Base-by-base conservation (phyloP, 2,797 vertebrate genomes). In the Pangasius larnaudii region DNA sequence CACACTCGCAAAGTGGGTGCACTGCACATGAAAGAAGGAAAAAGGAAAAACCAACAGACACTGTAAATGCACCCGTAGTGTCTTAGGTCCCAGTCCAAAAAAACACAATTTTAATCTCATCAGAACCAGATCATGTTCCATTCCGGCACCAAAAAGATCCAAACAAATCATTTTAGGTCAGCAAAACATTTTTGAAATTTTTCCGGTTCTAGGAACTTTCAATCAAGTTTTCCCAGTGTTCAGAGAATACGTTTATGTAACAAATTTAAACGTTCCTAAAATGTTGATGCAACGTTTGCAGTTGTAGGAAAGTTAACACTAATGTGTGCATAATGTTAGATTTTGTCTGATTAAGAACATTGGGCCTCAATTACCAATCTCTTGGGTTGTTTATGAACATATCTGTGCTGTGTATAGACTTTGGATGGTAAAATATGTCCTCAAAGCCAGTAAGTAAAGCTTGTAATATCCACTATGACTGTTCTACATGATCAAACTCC, bases 91-190 rank as follows among this genome's bases (percentile, higher is more conserved):
- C 49, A 33, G 71, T 24, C 39, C 39, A 74, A 42, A 42, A 39
- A 42, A 74, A 22, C 14, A 39, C 19, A 46, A 46, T 24, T 27
- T 46, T 46, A 74, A 74, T 27, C 71, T 74, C 22, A 51, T 77
- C 74, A 77, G 49, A 51, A 77, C 27, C 74, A 77, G 74, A 51
- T 51, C 74, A 18, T 51, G 27, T 51, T 51, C 74, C 74, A n/a
- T 51, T 77, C 72, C 27, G 42, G 72, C 9, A 14, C 72, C 24
- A n/a, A 49, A 14, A 24, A 10, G 22, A 46, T 74, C 42, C 72
- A 24, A 75, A 75, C 9, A 46, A 75, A 75, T 24, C 4, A 42
- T 49, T 75, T 49, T n/a, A 75, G 69, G 36, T 22, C 36, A 24
- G 69, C 14, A 72, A 72, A n/a, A 72, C 69, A 24, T 46, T 46